Percentiles rank a stretch among this genome's conserved stretches.
Evolutionary conservation across 2,113 vertebrate genomes (phyloP).

Genomic region (Centropus bengalensis): DNA sequence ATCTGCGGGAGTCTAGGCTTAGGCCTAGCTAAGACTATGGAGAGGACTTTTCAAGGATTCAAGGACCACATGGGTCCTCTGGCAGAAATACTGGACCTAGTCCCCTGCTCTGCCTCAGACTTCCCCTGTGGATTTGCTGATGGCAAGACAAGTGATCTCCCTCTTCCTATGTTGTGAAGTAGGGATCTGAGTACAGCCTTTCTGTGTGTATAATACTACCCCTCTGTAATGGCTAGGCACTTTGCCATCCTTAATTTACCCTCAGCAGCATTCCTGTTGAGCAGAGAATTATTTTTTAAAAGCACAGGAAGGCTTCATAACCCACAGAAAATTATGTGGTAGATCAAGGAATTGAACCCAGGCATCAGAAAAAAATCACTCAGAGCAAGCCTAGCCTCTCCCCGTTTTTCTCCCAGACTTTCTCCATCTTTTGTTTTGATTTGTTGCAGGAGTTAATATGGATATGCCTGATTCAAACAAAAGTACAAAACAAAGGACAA

Average conservation of each 20-base stretch:
- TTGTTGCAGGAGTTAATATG: neutral
- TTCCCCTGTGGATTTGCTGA: neutral
- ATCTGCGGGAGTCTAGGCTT: neutral
- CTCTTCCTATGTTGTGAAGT: neutral
- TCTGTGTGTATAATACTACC: neutral
- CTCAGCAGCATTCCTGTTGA: neutral
- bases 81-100: neutral
- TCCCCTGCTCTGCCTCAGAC: neutral
- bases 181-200: neutral
- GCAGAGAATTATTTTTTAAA: constrained; percentile 15
- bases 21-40: neutral
- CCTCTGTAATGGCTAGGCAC: neutral
- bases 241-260: neutral
- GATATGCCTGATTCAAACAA: neutral
- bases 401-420: neutral
- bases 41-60: neutral
- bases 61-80: neutral
- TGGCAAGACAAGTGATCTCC: neutral
- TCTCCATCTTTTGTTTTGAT: neutral
- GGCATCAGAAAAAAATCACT: neutral
- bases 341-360: neutral
- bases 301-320: neutral
- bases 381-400: neutral
- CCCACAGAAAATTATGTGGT: neutral
- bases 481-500: neutral